Evolutionary conservation across 2,888 invertebrate genomes (phyloP).

Genomic region (Gibbula magus): DNA sequence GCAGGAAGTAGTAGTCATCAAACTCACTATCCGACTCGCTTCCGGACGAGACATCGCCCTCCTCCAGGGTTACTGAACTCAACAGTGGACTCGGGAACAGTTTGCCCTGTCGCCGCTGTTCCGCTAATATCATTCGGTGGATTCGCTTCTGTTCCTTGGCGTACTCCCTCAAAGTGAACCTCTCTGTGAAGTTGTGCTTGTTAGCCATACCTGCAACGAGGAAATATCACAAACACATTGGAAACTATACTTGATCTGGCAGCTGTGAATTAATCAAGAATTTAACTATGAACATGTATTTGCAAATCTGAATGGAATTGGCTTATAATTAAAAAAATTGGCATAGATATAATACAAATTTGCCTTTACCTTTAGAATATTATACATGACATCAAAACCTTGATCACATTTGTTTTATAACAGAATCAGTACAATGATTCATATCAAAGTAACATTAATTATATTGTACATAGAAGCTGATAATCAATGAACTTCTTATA

Average conservation of each 20-base stretch:
- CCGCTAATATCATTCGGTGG: slow-evolving; percentile 87
- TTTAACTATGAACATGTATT: too few species aligned
- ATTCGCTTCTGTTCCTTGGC: slow-evolving; percentile 90
- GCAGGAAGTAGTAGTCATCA: slow-evolving; percentile 74
- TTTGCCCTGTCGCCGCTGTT: slow-evolving; percentile 80
- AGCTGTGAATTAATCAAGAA: too few species aligned
- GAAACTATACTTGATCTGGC: background rate
- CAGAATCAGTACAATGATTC: too few species aligned
- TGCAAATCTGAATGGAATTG: too few species aligned
- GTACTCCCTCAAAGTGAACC: slow-evolving; percentile 90
- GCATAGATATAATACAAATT: too few species aligned
- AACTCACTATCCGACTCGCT: slow-evolving; percentile 65
- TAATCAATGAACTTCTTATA: background rate
- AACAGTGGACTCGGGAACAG: slow-evolving; percentile 59
- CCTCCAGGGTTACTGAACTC: slow-evolving; percentile 47
- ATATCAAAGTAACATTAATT: too few species aligned
- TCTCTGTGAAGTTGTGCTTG: slow-evolving; percentile 82
- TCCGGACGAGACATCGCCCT: slow-evolving; percentile 49
- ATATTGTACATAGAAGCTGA: too few species aligned
- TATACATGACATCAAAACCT: too few species aligned
- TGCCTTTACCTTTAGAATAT: too few species aligned
- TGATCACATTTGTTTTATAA: too few species aligned
- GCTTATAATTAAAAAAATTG: too few species aligned
- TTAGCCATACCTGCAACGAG: slow-evolving; percentile 84
- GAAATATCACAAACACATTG: background rate